Conservation (phyloP, 2,888 invertebrate genomes). For the Hyposoter didymator region DNA sequence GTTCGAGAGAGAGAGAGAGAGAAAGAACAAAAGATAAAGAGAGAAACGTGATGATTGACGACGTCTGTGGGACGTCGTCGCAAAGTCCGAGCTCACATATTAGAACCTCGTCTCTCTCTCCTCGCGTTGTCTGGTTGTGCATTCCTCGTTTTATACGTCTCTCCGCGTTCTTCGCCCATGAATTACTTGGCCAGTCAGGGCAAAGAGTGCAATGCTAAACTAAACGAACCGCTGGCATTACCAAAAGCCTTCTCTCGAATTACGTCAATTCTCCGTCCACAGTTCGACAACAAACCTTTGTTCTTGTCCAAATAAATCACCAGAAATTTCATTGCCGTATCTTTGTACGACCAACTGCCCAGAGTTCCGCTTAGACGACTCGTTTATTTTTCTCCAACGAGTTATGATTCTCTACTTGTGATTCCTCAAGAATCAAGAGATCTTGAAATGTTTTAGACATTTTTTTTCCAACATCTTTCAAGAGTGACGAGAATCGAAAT, state of each 20-base stretch:
- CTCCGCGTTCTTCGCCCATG: constrained; percentile 9
- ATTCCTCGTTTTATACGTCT: constrained; percentile 48
- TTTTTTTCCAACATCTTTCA: neutral
- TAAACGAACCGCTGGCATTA: neutral
- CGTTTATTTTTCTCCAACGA: neutral
- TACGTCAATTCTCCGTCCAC: constrained; percentile 8
- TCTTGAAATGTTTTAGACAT: neutral
- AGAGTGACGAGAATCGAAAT: too few species aligned
- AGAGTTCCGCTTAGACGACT: neutral
- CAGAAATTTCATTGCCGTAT: neutral
- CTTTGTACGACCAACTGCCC: neutral
- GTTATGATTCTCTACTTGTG: neutral
- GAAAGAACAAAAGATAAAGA: constrained; percentile 58
- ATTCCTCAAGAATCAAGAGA: neutral
- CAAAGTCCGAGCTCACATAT: constrained; percentile 56
- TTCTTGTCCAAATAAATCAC: constrained; percentile 23
- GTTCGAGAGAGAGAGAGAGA: neutral
- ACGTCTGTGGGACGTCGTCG: constrained; percentile 61
- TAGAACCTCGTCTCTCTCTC: constrained; percentile 50
- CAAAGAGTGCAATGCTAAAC: neutral
- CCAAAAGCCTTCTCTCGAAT: constrained; percentile 10
- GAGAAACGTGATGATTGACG: constrained; percentile 65
- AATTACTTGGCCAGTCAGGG: neutral
- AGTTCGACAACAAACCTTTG: neutral
- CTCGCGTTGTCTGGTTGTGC: constrained; percentile 58